Base-by-base conservation (phyloP, 2,888 invertebrate species). In the Opisthograptis luteolata region DNA sequence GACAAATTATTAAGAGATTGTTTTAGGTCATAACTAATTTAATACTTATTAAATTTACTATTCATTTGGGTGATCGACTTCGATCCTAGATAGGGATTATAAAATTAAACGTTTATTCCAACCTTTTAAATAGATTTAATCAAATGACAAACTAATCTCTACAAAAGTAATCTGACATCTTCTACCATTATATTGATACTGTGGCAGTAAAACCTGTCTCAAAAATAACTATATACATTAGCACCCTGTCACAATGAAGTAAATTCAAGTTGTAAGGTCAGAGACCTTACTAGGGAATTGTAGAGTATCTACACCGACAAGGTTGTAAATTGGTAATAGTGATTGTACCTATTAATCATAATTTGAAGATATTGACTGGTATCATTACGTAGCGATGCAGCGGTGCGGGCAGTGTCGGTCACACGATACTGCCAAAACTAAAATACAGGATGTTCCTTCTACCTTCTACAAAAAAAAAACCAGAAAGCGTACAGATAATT, bases 331-430 rank as follows among this genome's bases (percentile, higher is more conserved):
- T 35, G 35, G 34, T 8, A 39, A 34, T 40, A n/a, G 44, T 51
- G 50, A 41, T 40, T 40, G 50, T 8, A 25, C 62, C 70, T 73
- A 87, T 87, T 79, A 87, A 87, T 89, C 86, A 87, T 79, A 88
- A 86, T 88, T 87, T 87, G 77, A 79, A 76, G 73, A 81, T 83
- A 87, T 86, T 87, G 86, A 87, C 74, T 71, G 65, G 70, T 74
- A 84, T 84, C 82, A 81, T 80, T 82, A 79, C 63, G 55, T 64
- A 39, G 53, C 53, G 46, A 60, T 73, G 73, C 70, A 72, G 73
- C 71, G 74, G 63, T 77, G 49, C 46, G 50, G 64, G 78, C 79
- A 78, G 81, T 79, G 68, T 70, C 70, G 72, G 82, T 84, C 81
- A 82, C 85, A 81, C 74, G 68, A 48, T 62, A 66, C 76, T 70